phyloP scores from a whole-genome alignment of 2,888 invertebrate genomes.

The Venustoraphidia nigricollis region DNA sequence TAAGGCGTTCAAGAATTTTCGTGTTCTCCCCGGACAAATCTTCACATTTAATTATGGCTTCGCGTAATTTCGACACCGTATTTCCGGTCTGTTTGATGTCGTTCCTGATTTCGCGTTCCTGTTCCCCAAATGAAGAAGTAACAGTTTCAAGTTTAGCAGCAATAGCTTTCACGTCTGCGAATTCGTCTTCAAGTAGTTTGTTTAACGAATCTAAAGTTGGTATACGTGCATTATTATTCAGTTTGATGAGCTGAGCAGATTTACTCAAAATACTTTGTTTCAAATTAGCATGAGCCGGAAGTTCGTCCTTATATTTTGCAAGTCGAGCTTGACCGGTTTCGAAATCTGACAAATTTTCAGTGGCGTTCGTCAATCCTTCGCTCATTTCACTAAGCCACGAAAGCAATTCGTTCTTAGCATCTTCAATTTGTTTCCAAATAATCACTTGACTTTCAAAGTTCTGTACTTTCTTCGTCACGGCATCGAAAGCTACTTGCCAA shows the following conservation, averaged over 20 bases:
- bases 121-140: slow-evolving; percentile 55
- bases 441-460: slow-evolving; percentile 74
- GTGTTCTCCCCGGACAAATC: slow-evolving; percentile 77
- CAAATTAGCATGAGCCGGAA: slow-evolving; percentile 61
- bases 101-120: slow-evolving; percentile 55
- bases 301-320: slow-evolving; percentile 71
- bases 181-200: slow-evolving; percentile 56
- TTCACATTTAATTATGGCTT: slow-evolving; percentile 76
- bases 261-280: slow-evolving; percentile 66
- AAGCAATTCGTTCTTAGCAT: slow-evolving; percentile 65
- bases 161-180: slow-evolving; percentile 53
- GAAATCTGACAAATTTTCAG: slow-evolving; percentile 62
- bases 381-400: slow-evolving; percentile 76
- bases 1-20: slow-evolving; percentile 64
- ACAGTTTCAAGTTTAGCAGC: slow-evolving; percentile 60
- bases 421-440: slow-evolving; percentile 88
- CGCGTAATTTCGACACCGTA: slow-evolving; percentile 55
- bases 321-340: slow-evolving; percentile 65
- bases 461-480: slow-evolving; percentile 57
- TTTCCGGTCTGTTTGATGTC: slow-evolving; percentile 58
- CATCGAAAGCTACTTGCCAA: slow-evolving; percentile 58
- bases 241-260: slow-evolving; percentile 59
- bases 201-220: slow-evolving; percentile 52
- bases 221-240: slow-evolving; percentile 55
- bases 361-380: slow-evolving; percentile 56